phyloP scores from a whole-genome alignment of 2,113 vertebrate species.

The Menura novaehollandiae region DNA sequence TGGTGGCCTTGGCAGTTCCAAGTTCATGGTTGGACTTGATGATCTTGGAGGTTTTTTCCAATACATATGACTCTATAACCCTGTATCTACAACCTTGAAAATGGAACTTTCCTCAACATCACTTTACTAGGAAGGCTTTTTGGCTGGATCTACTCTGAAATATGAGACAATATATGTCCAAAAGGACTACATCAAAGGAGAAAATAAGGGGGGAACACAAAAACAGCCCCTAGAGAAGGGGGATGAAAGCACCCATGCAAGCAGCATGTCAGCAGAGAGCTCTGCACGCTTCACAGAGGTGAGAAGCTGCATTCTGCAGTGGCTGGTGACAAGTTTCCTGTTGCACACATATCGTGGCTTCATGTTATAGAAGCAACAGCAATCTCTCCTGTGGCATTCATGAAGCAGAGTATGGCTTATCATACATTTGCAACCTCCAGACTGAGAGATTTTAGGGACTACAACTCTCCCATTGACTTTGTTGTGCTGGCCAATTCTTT shows the following conservation, averaged over 20 bases:
- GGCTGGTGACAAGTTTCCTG: neutral
- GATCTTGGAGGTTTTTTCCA: neutral
- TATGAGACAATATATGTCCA: neutral
- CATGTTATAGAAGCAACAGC: neutral
- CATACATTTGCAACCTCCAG: neutral
- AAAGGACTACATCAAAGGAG: neutral
- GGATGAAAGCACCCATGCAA: neutral
- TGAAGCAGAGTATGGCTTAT: neutral
- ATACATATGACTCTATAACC: neutral
- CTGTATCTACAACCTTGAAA: neutral
- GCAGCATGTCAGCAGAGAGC: neutral
- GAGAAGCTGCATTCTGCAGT: neutral
- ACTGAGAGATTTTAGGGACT: neutral
- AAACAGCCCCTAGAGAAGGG: neutral
- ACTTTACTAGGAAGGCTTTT: neutral
- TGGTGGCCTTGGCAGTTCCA: neutral
- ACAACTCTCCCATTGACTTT: neutral
- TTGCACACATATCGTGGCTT: neutral
- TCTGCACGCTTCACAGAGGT: neutral
- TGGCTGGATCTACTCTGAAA: neutral
- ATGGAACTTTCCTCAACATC: neutral
- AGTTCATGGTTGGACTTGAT: neutral
- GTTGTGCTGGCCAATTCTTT: neutral
- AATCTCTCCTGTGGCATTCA: accelerated
- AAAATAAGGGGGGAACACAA: neutral